Evolutionary conservation across 2,888 invertebrate species (phyloP).

Genomic region (Brenthis ino): DNA sequence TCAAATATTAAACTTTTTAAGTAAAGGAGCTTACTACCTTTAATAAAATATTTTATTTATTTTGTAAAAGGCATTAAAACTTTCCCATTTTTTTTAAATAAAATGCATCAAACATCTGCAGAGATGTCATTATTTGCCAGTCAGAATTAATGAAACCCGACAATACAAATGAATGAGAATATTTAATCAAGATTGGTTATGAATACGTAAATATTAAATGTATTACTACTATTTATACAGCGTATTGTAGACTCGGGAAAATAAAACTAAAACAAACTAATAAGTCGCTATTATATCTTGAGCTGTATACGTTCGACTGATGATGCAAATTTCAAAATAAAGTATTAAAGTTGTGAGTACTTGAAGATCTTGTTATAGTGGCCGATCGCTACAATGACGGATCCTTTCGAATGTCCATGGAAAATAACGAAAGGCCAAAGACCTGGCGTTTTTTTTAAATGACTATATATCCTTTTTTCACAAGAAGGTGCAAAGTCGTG

Average conservation of each 20-base stretch:
- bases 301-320: slow-evolving; percentile 18
- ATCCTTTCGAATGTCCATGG: slow-evolving; percentile 42
- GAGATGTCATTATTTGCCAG: too few species aligned
- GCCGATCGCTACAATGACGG: slow-evolving; percentile 25
- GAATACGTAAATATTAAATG: slow-evolving; percentile 10
- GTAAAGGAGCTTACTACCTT: too few species aligned
- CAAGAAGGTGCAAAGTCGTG: slow-evolving; percentile 44
- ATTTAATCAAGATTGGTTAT: slow-evolving; percentile 8
- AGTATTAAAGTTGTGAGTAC: neutral
- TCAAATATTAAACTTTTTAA: too few species aligned
- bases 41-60: too few species aligned
- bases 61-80: too few species aligned
- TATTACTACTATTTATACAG: slow-evolving; percentile 6
- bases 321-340: neutral
- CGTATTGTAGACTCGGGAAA: slow-evolving; percentile 14
- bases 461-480: slow-evolving; percentile 40
- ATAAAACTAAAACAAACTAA: slow-evolving; percentile 21
- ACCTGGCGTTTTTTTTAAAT: slow-evolving; percentile 49
- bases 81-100: too few species aligned
- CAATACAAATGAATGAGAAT: neutral
- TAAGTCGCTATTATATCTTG: slow-evolving; percentile 25
- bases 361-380: slow-evolving; percentile 28
- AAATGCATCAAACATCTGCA: too few species aligned
- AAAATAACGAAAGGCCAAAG: slow-evolving; percentile 48
- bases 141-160: too few species aligned